Evolutionary conservation across 2,888 invertebrate genomes (phyloP), one percentile per base, ranked within the genome.

Genomic region (Tenthredo amoena): DNA sequence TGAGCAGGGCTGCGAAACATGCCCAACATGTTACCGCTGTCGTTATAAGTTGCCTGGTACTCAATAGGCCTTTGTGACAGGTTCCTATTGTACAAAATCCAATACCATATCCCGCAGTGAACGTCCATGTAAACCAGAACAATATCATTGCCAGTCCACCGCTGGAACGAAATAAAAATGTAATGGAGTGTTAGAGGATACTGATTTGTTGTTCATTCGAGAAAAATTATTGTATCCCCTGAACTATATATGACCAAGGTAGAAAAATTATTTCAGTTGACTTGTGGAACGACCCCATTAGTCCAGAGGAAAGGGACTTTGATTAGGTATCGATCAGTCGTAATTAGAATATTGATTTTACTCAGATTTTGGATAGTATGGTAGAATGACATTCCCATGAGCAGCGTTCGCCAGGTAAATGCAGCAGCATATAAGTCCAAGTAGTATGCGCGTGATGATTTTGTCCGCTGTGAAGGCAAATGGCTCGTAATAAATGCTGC

Each of bases 401-500:
- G 84, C 72, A 21, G 40, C 74, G 1, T 72, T 84, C 15, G 10
- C 74, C 50, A 55, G 18, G 55, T 84, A 84, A 37, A 84, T 84
- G 18, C 37, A 55, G 37, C 47, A 55, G 37, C 84, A 84, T 34
- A 84, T 15, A 26, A 84, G 34, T 15, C 55, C 34, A 4, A 79
- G 50, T 9, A 79, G 79, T 31, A 79, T 18, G 10, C 58, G 58
- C 18, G 26, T 74, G 55, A 84, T 50, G 40, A 74, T 26, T 40
- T 47, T 72, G n/a, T 84, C 84, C 18, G 26, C 34, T 40, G 15
- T n/a, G 55, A 47, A 72, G 34, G 55, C 43, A 21, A 84, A 84
- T n/a, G 84, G 84, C 37, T 84, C 84, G 72, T 72, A 55, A 84
- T 84, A 84, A 74, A 84, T 84, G 72, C 55, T 84, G 55, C 84